These are phyloP conservation scores for Scomber japonicus DNA, from an alignment of 2,113 vertebrate species.

Conservation along the genomic window DNA sequence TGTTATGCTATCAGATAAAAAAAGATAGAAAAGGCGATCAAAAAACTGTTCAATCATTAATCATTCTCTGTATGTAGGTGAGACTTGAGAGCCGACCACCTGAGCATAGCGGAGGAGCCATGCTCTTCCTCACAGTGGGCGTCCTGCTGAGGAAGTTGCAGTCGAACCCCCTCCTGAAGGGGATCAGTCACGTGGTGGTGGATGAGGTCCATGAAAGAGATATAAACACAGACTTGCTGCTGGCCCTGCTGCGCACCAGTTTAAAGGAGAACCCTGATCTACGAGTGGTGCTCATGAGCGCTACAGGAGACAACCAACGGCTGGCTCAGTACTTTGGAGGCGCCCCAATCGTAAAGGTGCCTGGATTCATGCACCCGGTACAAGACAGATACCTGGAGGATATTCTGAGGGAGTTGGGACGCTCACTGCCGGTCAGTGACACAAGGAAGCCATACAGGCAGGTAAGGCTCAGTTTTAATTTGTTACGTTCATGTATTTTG, in stretches of 20 bases:
- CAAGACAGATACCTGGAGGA: slow-evolving; percentile 93
- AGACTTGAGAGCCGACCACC: slow-evolving; percentile 92
- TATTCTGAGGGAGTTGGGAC: slow-evolving; percentile 89
- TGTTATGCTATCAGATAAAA: background rate
- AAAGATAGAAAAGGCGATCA: too few relatives aligned
- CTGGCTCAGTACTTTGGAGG: slow-evolving; percentile 92
- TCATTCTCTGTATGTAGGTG: slow-evolving; percentile 77
- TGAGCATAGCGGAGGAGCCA: slow-evolving; percentile 88
- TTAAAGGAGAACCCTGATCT: slow-evolving; percentile 88
- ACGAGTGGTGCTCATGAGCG: slow-evolving; percentile 94
- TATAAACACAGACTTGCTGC: slow-evolving; percentile 96
- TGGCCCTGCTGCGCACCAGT: slow-evolving; percentile 90
- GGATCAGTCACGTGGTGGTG: slow-evolving; percentile 95
- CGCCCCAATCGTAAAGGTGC: slow-evolving; percentile 92
- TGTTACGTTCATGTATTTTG: background rate
- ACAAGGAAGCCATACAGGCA: fast-evolving
- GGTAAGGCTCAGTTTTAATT: slow-evolving; percentile 38
- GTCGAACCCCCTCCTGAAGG: slow-evolving; percentile 90
- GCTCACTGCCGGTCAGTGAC: background rate
- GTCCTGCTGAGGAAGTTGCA: slow-evolving; percentile 94
- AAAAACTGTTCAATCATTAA: background rate
- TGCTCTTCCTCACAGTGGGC: slow-evolving; percentile 98
- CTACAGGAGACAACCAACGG: slow-evolving; percentile 92
- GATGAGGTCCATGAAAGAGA: slow-evolving; percentile 98
- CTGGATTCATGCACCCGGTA: slow-evolving; percentile 97